These are phyloP conservation scores for Pituophis catenifer DNA, from an alignment of 2,113 vertebrate genomes.

Conservation along the genomic window DNA sequence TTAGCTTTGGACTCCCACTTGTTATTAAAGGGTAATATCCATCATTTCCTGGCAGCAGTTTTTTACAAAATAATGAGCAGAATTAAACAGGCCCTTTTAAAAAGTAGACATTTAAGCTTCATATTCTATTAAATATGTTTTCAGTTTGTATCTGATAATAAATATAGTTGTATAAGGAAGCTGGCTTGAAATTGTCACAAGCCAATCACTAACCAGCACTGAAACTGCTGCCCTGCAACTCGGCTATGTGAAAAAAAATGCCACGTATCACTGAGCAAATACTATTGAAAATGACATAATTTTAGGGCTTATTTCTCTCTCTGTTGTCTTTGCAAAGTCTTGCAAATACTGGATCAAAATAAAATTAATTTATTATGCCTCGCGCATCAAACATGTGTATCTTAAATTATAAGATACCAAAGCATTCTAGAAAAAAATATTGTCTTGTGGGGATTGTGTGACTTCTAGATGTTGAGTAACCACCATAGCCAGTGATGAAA, in stretches of 20 bases:
- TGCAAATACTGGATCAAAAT: neutral
- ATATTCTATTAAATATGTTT: neutral
- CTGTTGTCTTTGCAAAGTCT: neutral
- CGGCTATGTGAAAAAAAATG: neutral
- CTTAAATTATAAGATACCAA: neutral
- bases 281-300: neutral
- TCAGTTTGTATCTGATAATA: neutral
- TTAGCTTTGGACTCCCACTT: neutral
- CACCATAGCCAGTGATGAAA: neutral
- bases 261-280: neutral
- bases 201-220: neutral
- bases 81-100: neutral
- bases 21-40: neutral
- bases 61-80: neutral
- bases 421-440: neutral
- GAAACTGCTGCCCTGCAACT: neutral
- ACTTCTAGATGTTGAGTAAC: neutral
- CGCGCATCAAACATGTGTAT: neutral
- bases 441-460: neutral
- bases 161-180: neutral
- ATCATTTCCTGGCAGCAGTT: neutral
- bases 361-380: neutral
- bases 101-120: neutral
- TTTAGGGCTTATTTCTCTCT: neutral
- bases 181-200: neutral